Conservation (phyloP, 35 echinoderm and acorn worm species). For the Ptychodera flava region DNA sequence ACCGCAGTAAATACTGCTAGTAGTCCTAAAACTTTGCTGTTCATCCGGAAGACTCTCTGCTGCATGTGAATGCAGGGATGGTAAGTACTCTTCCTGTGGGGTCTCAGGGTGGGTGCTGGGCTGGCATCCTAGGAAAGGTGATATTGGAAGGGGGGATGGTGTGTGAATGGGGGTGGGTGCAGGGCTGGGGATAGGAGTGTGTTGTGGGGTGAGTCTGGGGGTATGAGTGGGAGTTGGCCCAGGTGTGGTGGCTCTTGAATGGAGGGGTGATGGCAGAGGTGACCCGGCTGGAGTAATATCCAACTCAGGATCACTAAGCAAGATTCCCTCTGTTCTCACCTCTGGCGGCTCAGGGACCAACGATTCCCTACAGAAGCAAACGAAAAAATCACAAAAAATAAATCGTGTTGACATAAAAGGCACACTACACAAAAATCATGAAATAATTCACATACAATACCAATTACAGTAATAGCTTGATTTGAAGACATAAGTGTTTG, state of each 20-base stretch:
- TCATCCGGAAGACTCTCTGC: constrained; percentile 9
- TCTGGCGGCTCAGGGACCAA: neutral
- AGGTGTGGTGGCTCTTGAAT: neutral
- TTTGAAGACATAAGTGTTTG: too few species aligned
- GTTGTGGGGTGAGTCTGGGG: neutral
- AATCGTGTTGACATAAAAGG: too few species aligned
- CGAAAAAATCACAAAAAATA: neutral
- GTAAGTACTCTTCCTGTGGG: neutral
- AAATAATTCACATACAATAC: too few species aligned
- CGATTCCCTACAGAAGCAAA: neutral
- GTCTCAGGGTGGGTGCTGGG: neutral
- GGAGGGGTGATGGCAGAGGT: constrained; percentile 1
- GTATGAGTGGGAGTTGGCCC: neutral
- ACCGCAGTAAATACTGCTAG: constrained; percentile 5
- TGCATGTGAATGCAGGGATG: neutral
- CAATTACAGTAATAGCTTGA: too few species aligned
- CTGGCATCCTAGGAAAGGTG: neutral
- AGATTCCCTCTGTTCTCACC: neutral
- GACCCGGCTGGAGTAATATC: neutral
- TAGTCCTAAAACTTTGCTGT: constrained; percentile 2
- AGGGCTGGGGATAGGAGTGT: neutral
- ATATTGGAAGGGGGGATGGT: neutral
- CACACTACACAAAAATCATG: too few species aligned
- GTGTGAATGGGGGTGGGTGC: neutral
- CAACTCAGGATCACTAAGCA: neutral